Evolutionary conservation across 2,888 invertebrate species (phyloP).

Genomic region (Pheosia gnoma): DNA sequence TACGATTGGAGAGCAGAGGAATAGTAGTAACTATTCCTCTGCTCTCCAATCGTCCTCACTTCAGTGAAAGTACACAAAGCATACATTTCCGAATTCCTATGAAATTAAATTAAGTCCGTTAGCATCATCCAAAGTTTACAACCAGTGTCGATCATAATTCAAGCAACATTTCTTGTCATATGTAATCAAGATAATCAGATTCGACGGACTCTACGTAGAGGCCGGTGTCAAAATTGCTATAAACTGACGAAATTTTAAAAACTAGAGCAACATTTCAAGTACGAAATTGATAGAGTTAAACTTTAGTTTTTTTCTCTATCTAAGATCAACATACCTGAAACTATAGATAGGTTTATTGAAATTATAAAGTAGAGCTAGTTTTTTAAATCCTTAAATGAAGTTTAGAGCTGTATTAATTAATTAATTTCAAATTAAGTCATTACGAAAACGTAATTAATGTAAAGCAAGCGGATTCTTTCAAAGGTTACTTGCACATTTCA

Average conservation of each 20-base stretch:
- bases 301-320: too few species aligned
- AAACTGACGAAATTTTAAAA: constrained; percentile 3
- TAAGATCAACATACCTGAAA: too few species aligned
- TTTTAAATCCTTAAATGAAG: too few species aligned
- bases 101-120: too few species aligned
- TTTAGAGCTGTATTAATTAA: background rate
- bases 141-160: too few species aligned
- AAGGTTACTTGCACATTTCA: background rate
- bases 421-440: background rate
- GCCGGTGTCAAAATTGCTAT: background rate
- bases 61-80: too few species aligned
- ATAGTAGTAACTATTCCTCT: too few species aligned
- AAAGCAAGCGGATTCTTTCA: background rate
- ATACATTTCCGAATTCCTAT: too few species aligned
- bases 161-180: background rate
- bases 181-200: constrained; percentile 1
- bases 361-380: background rate
- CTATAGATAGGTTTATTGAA: too few species aligned
- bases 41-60: too few species aligned
- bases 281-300: background rate
- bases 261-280: constrained; percentile 1
- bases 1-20: too few species aligned
- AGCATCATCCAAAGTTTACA: too few species aligned
- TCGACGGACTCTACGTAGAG: background rate
- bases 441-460: background rate